These are phyloP conservation scores for Helicoverpa zea DNA, from an alignment of 1,140 invertebrate genomes.

Conservation along the genomic window DNA sequence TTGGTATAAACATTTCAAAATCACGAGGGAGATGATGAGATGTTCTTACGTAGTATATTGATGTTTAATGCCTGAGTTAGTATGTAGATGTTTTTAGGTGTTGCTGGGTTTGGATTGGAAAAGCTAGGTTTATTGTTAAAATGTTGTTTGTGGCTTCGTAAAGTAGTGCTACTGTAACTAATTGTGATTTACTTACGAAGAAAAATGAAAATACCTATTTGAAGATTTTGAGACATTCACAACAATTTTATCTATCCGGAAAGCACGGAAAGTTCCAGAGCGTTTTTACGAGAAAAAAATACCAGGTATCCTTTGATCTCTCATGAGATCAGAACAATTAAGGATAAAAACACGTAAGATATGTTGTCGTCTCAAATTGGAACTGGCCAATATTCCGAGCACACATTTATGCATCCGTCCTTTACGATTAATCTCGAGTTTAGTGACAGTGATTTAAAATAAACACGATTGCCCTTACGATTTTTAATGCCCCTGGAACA, in stretches of 20 bases:
- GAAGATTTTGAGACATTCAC: no score
- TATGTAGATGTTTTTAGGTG: not conserved
- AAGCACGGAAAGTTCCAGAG: no score
- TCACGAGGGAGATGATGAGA: slow-evolving; percentile 1
- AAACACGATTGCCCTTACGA: slow-evolving; percentile 74
- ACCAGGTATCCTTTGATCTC: no score
- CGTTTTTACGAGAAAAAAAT: no score
- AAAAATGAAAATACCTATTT: no score
- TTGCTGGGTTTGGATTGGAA: not conserved
- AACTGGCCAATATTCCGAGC: slow-evolving; percentile 33
- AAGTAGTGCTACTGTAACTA: no score
- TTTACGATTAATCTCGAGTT: slow-evolving; percentile 53
- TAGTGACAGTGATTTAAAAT: slow-evolving; percentile 59
- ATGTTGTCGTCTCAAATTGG: slow-evolving; percentile 25
- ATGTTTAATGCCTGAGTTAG: slow-evolving; percentile 6
- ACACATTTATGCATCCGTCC: slow-evolving; percentile 52
- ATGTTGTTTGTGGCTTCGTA: no score
- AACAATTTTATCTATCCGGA: no score
- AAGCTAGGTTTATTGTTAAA: not conserved
- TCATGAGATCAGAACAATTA: slow-evolving; percentile 26
- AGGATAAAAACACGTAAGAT: slow-evolving; percentile 16
- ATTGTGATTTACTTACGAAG: no score
- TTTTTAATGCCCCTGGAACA: slow-evolving; percentile 82
- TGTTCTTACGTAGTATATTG: slow-evolving; percentile 19
- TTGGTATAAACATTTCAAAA: slow-evolving; percentile 37